Evolutionary conservation across 2,888 invertebrate species (phyloP).

Genomic region (Plebejus melissa): DNA sequence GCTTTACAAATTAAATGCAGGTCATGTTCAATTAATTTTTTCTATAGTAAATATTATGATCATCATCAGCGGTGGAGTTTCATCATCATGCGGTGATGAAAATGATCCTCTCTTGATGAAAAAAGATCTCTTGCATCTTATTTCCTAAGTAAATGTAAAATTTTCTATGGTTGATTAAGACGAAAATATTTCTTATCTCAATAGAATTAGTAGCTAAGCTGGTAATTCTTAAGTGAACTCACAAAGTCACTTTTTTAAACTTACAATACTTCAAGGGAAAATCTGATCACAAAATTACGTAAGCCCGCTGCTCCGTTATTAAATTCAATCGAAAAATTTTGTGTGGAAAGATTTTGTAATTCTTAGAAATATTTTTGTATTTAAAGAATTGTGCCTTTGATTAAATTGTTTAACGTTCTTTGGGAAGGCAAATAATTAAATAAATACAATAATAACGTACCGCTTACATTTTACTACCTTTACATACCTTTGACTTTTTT

Average conservation of each 20-base stretch:
- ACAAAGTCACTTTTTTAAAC: too few species aligned
- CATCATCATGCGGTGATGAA: background rate
- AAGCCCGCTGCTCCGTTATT: background rate
- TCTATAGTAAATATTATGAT: background rate
- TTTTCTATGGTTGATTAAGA: too few species aligned
- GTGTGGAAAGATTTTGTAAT: background rate
- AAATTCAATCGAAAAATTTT: background rate
- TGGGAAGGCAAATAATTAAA: background rate
- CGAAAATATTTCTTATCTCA: too few species aligned
- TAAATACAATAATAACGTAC: background rate
- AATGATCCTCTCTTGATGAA: background rate
- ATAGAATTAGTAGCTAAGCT: too few species aligned
- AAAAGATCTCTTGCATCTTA: too few species aligned
- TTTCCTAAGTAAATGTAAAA: too few species aligned
- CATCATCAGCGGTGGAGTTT: too few species aligned
- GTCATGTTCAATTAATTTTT: constrained; percentile 13
- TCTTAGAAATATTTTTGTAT: background rate
- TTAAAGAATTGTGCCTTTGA: background rate
- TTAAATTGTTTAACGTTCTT: background rate
- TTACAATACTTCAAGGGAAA: too few species aligned
- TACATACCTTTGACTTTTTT: background rate
- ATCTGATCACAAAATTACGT: background rate
- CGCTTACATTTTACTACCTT: background rate
- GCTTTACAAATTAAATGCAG: constrained; percentile 15
- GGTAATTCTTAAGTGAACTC: too few species aligned